These are phyloP conservation scores for Drosophila mojavensis DNA, from an alignment of 1,140 invertebrate species.

Conservation along the genomic window DNA sequence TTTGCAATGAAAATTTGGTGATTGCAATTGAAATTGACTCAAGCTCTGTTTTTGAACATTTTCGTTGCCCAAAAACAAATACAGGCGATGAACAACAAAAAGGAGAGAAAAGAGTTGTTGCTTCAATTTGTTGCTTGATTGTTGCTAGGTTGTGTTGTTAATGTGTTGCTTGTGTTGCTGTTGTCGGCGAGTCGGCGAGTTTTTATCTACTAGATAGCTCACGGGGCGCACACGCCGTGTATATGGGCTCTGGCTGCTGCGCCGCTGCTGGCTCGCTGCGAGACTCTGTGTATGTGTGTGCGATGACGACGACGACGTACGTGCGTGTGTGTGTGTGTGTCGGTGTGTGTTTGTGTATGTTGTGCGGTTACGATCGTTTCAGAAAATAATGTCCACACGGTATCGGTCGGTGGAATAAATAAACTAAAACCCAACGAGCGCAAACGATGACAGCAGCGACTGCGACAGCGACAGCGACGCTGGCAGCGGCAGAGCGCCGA, in stretches of 20 bases:
- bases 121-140: not conserved
- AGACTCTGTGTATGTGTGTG: slow-evolving; percentile 1
- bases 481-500: not conserved
- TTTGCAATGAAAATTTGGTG: slow-evolving; percentile 10
- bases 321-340: slow-evolving; percentile 20
- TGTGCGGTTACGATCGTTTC: slow-evolving; percentile 73
- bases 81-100: no score
- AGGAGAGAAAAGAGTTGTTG: slow-evolving; percentile 13
- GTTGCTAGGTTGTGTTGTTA: slow-evolving; percentile 8
- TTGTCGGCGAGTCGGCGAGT: slow-evolving; percentile 74
- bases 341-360: slow-evolving; percentile 28
- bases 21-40: not conserved
- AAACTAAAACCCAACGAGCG: slow-evolving; percentile 65
- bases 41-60: slow-evolving; percentile 21
- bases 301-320: slow-evolving; percentile 22
- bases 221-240: slow-evolving; percentile 67
- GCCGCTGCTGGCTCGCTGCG: slow-evolving; percentile 28
- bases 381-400: slow-evolving; percentile 82
- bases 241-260: slow-evolving; percentile 64
- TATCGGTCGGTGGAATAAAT: slow-evolving; percentile 80
- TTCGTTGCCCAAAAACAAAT: slow-evolving; percentile 16
- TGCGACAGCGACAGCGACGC: slow-evolving; percentile 13
- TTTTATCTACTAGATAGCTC: slow-evolving; percentile 79
- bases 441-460: slow-evolving; percentile 25
- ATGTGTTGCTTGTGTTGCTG: slow-evolving; percentile 34